Evolutionary conservation across 2,797 vertebrate species (phyloP), one percentile per base, ranked within the genome.

Genomic region (Macrochelys suwanniensis): DNA sequence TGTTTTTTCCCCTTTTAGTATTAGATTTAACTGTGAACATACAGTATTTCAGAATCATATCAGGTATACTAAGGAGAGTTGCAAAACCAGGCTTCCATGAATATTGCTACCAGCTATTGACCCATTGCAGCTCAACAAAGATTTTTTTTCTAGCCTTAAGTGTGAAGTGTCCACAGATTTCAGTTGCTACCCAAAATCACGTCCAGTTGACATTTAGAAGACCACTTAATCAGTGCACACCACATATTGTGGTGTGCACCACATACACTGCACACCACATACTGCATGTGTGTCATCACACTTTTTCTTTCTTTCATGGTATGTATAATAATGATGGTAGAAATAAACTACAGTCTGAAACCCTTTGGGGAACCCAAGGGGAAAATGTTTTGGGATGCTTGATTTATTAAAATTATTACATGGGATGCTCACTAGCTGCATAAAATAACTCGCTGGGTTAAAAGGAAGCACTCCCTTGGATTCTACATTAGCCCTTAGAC

Each of bases 1-100:
- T 5, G 6, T 89, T 0, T 37, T 82, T 5, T 57, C 3, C 4
- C 76, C 17, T 28, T 51, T 57, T 45, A 83, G 56, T 25, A 78
- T 13, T 23, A 4, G 21, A 7, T 59, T 76, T 42, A 74, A 51
- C 53, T 4, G 2, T 28, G 0, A 16, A 11, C 2, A 0, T 25
- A 16, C 4, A 37, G 11, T 33, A 51, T 53, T 79, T 92, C 42
- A 33, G 56, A 59, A 50, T 9, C 2, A 6, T 26, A 47, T 57
- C 1, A 3, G 37, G n/a, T 59, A 28, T 15, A 79, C 49, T 33
- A 53, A 77, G 83, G 76, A 33, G 11, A 76, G 12, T 25, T 45
- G 77, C 4, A 65, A 77, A 77, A 71, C 61, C 4, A 61, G 84
- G 42, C 26, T 56, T 12, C 17, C 45, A 11, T 37, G 50, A 49